Conservation (phyloP, 2,113 vertebrate genomes). For the Hemibagrus wyckioides region DNA sequence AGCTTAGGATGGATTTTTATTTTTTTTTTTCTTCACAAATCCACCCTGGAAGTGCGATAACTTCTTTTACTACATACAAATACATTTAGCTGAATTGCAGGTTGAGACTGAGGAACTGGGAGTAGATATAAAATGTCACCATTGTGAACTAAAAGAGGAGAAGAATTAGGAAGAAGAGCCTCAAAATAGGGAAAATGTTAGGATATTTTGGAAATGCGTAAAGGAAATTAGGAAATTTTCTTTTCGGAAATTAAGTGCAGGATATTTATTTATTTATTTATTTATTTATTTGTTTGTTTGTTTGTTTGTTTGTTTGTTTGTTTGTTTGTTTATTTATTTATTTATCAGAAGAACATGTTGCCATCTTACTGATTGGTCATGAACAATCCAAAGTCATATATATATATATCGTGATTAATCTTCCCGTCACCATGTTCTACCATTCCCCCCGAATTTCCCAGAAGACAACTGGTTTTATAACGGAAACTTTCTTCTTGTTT, state of each 20-base stretch:
- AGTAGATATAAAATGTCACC: background rate
- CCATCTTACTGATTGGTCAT: background rate
- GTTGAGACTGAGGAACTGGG: background rate
- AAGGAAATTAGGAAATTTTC: background rate
- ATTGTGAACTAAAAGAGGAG: background rate
- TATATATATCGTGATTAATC: background rate
- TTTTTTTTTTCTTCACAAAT: background rate
- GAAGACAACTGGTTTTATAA: too few species aligned
- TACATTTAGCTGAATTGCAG: constrained; percentile 11
- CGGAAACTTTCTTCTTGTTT: too few species aligned
- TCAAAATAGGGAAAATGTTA: background rate
- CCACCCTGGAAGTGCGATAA: background rate
- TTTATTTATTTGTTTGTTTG: too few species aligned
- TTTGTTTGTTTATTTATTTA: too few species aligned
- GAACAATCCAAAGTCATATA: background rate
- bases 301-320: too few species aligned
- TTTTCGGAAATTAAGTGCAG: background rate
- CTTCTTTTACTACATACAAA: background rate
- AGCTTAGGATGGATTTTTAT: constrained; percentile 34
- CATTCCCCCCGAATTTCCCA: background rate
- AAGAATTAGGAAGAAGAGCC: background rate
- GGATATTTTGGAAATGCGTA: too few species aligned
- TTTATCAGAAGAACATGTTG: background rate
- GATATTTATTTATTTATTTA: background rate
- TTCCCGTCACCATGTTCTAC: background rate